Percentiles rank a stretch among this genome's conserved stretches.
These are phyloP conservation scores for Parauchenoglanis punctatus DNA, from an alignment of 2,797 vertebrate genomes.

Conservation along the genomic window DNA sequence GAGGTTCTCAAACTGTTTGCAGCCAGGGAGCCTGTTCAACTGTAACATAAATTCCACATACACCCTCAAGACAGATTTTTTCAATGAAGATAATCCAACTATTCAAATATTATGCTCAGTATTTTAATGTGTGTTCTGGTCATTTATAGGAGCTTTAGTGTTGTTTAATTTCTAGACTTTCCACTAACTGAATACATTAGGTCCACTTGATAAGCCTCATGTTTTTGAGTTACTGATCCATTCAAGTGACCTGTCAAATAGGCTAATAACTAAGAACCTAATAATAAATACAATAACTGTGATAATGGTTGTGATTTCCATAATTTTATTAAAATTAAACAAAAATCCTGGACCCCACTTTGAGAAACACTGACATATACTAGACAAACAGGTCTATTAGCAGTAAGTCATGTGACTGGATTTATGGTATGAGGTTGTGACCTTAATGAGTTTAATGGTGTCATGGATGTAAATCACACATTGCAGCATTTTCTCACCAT, in stretches of 20 bases:
- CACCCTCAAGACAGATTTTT: background rate
- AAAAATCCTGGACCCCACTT: background rate
- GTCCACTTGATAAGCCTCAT: too few relatives aligned
- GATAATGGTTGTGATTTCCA: background rate
- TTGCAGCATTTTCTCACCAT: background rate
- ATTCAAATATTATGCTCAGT: background rate
- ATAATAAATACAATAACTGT: background rate
- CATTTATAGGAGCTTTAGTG: background rate
- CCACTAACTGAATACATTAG: background rate
- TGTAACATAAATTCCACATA: background rate
- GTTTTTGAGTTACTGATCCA: background rate
- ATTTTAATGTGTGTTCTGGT: background rate
- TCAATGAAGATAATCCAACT: background rate
- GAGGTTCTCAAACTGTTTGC: background rate
- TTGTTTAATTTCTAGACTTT: background rate
- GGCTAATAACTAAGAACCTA: background rate
- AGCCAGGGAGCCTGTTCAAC: background rate
- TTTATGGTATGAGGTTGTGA: background rate
- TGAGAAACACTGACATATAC: background rate
- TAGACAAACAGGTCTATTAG: background rate
- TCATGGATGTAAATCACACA: conserved; percentile 4
- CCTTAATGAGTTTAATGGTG: background rate
- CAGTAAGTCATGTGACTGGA: background rate
- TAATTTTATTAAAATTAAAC: background rate
- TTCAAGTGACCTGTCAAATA: background rate